Evolutionary conservation across 2,113 vertebrate genomes (phyloP).

Genomic region (Ochotona curzoniae): DNA sequence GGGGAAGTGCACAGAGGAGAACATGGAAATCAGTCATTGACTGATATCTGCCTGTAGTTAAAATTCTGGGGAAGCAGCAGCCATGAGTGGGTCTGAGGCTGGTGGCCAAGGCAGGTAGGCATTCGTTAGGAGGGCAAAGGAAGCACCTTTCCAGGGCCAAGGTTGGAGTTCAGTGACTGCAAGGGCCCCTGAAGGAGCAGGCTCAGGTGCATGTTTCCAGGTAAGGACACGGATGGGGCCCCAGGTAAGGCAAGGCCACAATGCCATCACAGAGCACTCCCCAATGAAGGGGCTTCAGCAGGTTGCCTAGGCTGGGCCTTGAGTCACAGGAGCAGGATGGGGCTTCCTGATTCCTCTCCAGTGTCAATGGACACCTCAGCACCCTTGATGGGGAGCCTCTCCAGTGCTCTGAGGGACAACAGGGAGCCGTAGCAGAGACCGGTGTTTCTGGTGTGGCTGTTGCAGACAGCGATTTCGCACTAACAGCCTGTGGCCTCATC

Average conservation of each 20-base stretch:
- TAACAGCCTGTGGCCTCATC: background rate
- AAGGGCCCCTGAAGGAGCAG: background rate
- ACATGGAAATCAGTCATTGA: background rate
- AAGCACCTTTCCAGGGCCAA: background rate
- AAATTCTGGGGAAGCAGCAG: conserved; percentile 90
- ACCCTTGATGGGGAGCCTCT: background rate
- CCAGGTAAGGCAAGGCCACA: background rate
- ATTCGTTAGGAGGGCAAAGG: background rate
- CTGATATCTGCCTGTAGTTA: conserved; percentile 38
- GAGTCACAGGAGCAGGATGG: background rate
- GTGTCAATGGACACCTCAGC: accelerated
- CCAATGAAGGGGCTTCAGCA: too few species aligned
- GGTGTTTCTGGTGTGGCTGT: background rate
- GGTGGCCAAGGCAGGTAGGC: background rate
- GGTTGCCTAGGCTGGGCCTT: background rate
- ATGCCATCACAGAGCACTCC: background rate
- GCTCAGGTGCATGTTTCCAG: background rate
- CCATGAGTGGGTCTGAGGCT: conserved; percentile 48
- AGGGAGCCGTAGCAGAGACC: background rate
- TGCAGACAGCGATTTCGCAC: background rate
- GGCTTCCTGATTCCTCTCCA: background rate
- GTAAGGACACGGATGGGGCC: background rate
- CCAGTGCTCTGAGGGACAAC: background rate
- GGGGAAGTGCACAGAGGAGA: conserved; percentile 81
- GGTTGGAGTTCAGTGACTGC: background rate